Conservation (phyloP, 2,888 invertebrate genomes). For the Gortyna flavago region DNA sequence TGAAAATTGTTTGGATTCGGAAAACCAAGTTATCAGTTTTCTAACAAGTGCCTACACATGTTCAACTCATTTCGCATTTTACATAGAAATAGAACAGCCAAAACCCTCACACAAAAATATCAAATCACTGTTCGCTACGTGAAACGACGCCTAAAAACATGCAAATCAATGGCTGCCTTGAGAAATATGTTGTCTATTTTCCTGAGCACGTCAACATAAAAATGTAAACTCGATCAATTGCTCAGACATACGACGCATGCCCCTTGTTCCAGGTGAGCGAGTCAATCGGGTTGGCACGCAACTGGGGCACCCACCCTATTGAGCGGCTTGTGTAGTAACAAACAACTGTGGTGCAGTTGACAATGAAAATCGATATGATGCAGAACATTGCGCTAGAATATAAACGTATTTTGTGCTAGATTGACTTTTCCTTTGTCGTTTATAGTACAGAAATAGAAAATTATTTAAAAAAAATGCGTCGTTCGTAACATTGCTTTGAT, state of each 20-base stretch:
- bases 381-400: slow-evolving; percentile 19
- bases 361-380: slow-evolving; percentile 62
- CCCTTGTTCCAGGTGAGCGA: slow-evolving; percentile 84
- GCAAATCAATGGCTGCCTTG: slow-evolving; percentile 52
- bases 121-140: slow-evolving; percentile 64
- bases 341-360: slow-evolving; percentile 48
- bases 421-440: slow-evolving; percentile 17
- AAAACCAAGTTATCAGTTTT: not conserved
- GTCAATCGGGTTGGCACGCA: slow-evolving; percentile 72
- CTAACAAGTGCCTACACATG: not conserved
- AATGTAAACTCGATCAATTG: slow-evolving; percentile 73
- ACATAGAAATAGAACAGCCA: slow-evolving; percentile 62
- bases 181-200: slow-evolving; percentile 62
- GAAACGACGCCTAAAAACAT: slow-evolving; percentile 58
- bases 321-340: slow-evolving; percentile 52
- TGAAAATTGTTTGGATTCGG: not conserved
- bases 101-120: slow-evolving; percentile 57
- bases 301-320: slow-evolving; percentile 74
- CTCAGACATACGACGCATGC: slow-evolving; percentile 71
- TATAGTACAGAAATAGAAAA: not conserved
- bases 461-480: not conserved
- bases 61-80: slow-evolving; percentile 36
- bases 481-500: not conserved
- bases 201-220: slow-evolving; percentile 63
- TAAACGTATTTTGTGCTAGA: slow-evolving; percentile 15